A percentile compares a stretch with the other conserved stretches of the same genome.
phyloP scores from a whole-genome alignment of 2,888 invertebrate genomes.

The Ormyrus thymus region DNA sequence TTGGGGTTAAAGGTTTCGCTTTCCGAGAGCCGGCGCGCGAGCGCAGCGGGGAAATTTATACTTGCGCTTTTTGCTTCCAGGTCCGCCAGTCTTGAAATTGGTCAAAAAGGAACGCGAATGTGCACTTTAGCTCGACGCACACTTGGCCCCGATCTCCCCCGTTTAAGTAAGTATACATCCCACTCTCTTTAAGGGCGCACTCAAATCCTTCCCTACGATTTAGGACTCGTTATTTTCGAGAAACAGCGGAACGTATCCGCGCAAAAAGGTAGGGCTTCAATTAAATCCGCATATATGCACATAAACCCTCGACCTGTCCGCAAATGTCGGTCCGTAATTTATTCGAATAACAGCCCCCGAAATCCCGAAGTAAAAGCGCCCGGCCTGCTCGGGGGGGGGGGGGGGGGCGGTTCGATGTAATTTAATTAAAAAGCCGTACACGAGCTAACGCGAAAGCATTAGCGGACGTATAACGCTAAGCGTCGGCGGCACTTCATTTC shows the following conservation, averaged over 20 bases:
- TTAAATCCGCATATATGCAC: too few relatives aligned
- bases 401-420: conserved; percentile 15
- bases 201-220: neutral
- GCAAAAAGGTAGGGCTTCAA: too few relatives aligned
- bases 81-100: conserved; percentile 30
- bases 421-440: conserved; percentile 32
- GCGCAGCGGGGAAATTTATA: neutral
- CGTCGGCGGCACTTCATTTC: conserved; percentile 17
- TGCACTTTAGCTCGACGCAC: conserved; percentile 48
- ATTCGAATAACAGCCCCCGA: conserved; percentile 9
- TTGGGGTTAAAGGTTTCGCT: neutral
- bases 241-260: too few relatives aligned
- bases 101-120: conserved; percentile 49
- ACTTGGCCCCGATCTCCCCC: conserved; percentile 39
- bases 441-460: neutral
- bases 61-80: conserved; percentile 44
- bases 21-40: neutral
- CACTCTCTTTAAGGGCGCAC: neutral
- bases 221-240: too few relatives aligned
- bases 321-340: conserved; percentile 23
- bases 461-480: neutral
- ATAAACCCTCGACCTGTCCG: neutral
- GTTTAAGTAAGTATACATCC: conserved; percentile 43
- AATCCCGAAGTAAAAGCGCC: conserved; percentile 4
- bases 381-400: neutral